These are phyloP conservation scores for Holacanthus passer DNA, from an alignment of 2,113 vertebrate genomes.

Conservation along the genomic window DNA sequence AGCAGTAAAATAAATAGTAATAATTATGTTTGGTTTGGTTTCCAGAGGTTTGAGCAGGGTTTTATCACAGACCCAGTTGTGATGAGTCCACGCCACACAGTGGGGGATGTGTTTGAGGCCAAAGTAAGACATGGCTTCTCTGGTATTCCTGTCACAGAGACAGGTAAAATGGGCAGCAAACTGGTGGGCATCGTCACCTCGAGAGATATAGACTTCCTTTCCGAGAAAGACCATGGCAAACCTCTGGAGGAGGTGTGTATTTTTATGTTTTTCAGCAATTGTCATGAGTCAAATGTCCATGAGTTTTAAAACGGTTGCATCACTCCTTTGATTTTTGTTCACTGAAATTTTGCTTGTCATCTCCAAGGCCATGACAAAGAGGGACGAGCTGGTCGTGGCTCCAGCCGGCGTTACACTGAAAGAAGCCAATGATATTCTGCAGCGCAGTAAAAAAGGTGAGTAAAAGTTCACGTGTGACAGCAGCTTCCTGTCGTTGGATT, in stretches of 20 bases:
- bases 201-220: conserved; percentile 93
- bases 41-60: conserved; percentile 90
- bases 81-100: conserved; percentile 90
- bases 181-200: conserved; percentile 94
- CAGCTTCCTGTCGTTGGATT: background rate
- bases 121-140: conserved; percentile 94
- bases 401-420: conserved; percentile 92
- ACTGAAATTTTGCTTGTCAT: conserved; percentile 8
- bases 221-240: conserved; percentile 88
- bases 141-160: conserved; percentile 92
- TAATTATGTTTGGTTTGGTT: background rate
- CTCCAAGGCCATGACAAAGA: conserved; percentile 90
- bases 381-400: conserved; percentile 92
- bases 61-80: conserved; percentile 95
- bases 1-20: accelerated
- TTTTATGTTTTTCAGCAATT: background rate
- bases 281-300: background rate
- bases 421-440: conserved; percentile 94
- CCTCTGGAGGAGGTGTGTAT: conserved; percentile 85
- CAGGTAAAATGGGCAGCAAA: conserved; percentile 92
- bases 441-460: conserved; percentile 94
- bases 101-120: conserved; percentile 93
- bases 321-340: background rate
- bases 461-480: background rate
- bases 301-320: background rate